Percentiles rank a stretch among this genome's conserved stretches.
Evolutionary conservation across 2,113 vertebrate species (phyloP).

Genomic region (Grantiella picta): DNA sequence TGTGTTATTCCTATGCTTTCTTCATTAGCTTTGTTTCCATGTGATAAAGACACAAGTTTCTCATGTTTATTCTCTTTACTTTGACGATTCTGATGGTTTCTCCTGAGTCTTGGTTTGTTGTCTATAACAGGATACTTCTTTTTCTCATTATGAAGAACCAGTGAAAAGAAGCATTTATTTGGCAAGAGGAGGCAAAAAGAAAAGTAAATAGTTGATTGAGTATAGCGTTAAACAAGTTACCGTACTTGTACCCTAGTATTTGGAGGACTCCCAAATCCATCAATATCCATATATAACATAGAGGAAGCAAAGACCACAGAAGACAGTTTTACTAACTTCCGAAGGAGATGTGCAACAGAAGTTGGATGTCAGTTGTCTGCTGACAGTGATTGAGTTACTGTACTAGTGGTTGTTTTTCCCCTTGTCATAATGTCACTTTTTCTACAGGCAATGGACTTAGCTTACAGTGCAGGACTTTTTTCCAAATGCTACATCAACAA

Average conservation of each 20-base stretch:
- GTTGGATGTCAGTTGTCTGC: too few species aligned
- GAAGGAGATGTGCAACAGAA: neutral
- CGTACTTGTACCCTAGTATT: neutral
- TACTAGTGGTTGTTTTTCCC: neutral
- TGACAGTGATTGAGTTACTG: too few species aligned
- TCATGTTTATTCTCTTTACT: neutral
- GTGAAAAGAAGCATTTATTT: neutral
- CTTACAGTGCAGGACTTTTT: neutral
- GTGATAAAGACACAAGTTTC: neutral
- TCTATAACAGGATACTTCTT: neutral
- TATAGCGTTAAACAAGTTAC: neutral
- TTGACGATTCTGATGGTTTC: neutral
- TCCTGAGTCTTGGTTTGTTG: neutral
- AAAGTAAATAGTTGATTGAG: neutral
- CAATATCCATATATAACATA: fast-evolving
- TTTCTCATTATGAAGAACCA: neutral
- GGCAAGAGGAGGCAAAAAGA: neutral
- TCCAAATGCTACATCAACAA: neutral
- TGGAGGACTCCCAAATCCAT: neutral
- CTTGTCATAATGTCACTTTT: neutral
- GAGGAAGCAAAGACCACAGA: neutral
- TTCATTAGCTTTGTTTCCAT: neutral
- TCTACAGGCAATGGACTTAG: neutral
- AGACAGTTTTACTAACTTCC: neutral
- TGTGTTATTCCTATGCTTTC: neutral